Evolutionary conservation across 2,888 invertebrate species (phyloP).

Genomic region (Agrotis clavis): DNA sequence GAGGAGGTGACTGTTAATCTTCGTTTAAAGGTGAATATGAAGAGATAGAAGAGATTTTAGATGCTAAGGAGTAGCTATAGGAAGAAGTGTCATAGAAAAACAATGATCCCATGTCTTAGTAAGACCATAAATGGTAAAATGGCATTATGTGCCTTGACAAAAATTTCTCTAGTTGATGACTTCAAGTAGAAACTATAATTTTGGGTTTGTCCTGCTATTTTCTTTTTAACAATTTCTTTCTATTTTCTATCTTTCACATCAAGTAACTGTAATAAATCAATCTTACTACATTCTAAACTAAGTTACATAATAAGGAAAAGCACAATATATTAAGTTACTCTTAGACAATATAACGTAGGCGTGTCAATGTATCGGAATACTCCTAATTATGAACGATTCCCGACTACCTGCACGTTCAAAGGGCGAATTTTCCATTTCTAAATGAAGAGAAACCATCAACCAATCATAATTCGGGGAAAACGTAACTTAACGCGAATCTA

Average conservation of each 20-base stretch:
- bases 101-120: not conserved
- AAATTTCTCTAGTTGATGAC: too few relatives aligned
- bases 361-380: conserved; percentile 50
- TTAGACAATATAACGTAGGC: not conserved
- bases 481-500: conserved; percentile 81
- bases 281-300: not conserved
- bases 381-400: conserved; percentile 45
- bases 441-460: conserved; percentile 81
- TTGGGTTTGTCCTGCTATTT: too few relatives aligned
- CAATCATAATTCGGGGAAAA: conserved; percentile 87
- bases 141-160: too few relatives aligned
- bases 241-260: not conserved
- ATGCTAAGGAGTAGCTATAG: not conserved
- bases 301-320: not conserved
- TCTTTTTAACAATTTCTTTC: too few relatives aligned
- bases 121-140: too few relatives aligned
- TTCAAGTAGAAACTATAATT: too few relatives aligned
- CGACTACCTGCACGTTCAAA: conserved; percentile 65
- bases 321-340: not conserved
- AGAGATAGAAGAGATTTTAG: not conserved
- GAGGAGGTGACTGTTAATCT: too few relatives aligned
- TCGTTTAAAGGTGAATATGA: too few relatives aligned
- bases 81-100: not conserved
- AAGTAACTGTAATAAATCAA: not conserved
- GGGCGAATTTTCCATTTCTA: conserved; percentile 80